Evolutionary conservation across 2,888 invertebrate genomes (phyloP).

Genomic region (Platycnemis pennipes): DNA sequence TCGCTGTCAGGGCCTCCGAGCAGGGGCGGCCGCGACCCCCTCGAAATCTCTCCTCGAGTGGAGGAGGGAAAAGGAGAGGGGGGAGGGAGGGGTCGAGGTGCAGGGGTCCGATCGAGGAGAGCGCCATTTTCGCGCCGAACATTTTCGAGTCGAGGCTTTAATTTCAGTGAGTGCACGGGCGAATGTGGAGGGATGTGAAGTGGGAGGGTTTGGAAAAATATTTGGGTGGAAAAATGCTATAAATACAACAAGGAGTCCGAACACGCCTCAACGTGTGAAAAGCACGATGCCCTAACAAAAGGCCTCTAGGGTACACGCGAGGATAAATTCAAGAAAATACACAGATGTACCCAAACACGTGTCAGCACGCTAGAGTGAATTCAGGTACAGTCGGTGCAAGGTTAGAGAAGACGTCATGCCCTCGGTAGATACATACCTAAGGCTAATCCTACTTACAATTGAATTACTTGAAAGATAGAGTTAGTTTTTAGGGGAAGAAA

Average conservation of each 20-base stretch:
- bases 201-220: not conserved
- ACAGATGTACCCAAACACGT: too few species aligned
- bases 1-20: not conserved
- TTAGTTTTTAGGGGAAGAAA: not conserved
- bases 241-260: not conserved
- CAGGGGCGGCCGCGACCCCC: constrained; percentile 11
- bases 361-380: too few species aligned
- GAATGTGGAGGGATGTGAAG: not conserved
- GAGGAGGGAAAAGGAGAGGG: not conserved
- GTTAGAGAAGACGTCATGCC: not conserved
- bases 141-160: constrained; percentile 4
- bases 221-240: too few species aligned
- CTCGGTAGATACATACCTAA: not conserved
- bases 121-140: not conserved
- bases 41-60: not conserved
- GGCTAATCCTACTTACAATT: not conserved
- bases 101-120: not conserved
- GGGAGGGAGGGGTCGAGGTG: not conserved
- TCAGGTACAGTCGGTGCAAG: not conserved
- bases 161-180: constrained; percentile 17
- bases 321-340: too few species aligned
- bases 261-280: too few species aligned
- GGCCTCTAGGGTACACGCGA: too few species aligned
- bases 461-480: not conserved
- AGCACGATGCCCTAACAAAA: too few species aligned